Percentiles rank a stretch among this genome's conserved stretches.
phyloP scores from a whole-genome alignment of 2,113 vertebrate genomes.

The Panthera leo region DNA sequence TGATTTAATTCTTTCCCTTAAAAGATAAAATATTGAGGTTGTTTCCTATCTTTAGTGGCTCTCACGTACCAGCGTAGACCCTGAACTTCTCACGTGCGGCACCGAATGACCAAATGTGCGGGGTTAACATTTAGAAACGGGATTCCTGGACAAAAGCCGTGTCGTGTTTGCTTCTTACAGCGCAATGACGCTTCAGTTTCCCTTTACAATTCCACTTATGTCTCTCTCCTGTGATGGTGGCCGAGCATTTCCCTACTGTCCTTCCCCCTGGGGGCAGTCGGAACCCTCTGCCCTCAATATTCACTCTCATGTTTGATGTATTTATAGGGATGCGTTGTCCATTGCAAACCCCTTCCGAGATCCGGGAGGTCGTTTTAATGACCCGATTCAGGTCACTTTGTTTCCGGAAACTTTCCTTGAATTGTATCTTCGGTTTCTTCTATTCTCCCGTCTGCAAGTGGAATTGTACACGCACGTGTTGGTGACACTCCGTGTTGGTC shows the following conservation, averaged over 20 bases:
- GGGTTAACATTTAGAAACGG: background rate
- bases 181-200: background rate
- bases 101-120: background rate
- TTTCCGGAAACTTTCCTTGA: background rate
- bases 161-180: background rate
- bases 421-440: background rate
- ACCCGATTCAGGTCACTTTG: background rate
- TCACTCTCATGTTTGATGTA: background rate
- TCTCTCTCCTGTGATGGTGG: background rate
- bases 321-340: background rate
- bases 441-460: too few species aligned
- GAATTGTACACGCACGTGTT: too few species aligned
- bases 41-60: background rate
- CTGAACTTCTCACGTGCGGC: background rate
- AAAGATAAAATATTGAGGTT: background rate
- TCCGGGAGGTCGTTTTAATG: background rate
- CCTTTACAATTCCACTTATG: background rate
- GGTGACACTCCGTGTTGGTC: background rate
- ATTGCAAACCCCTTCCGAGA: background rate
- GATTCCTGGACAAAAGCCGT: background rate
- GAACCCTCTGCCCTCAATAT: background rate
- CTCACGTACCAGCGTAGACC: background rate
- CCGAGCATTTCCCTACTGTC: background rate
- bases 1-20: background rate
- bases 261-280: background rate